These are phyloP conservation scores for Phaethon lepturus DNA, from an alignment of 2,113 vertebrate genomes.

Conservation along the genomic window DNA sequence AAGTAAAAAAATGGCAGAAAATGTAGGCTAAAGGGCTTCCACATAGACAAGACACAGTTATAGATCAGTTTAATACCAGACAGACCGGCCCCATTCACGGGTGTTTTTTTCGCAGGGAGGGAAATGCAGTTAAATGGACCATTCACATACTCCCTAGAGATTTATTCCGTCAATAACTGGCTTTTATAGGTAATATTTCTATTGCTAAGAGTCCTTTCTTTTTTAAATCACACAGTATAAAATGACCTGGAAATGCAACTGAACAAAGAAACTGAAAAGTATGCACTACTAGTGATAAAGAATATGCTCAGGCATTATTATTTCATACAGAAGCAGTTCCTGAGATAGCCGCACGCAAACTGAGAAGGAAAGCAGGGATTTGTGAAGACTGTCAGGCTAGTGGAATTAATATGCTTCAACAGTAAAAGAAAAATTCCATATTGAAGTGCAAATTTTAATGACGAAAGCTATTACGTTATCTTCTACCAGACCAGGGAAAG, in stretches of 20 bases:
- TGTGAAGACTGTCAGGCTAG: not conserved
- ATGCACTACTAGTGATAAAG: rapidly evolving
- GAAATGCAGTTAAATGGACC: not conserved
- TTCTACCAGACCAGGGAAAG: not conserved
- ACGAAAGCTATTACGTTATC: not conserved
- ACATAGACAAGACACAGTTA: not conserved
- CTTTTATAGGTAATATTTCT: not conserved
- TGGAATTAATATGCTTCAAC: not conserved
- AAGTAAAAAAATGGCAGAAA: not conserved
- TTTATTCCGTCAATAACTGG: not conserved
- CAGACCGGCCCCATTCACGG: not conserved
- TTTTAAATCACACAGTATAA: not conserved
- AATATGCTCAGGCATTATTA: not conserved
- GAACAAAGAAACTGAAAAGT: not conserved
- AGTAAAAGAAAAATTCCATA: not conserved
- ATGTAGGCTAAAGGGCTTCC: rapidly evolving
- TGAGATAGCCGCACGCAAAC: not conserved
- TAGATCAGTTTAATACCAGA: not conserved
- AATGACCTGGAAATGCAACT: not conserved
- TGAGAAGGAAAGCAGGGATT: not conserved
- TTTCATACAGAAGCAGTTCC: not conserved
- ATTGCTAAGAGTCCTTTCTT: not conserved
- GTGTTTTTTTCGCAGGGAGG: not conserved
- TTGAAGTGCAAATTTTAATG: not conserved
- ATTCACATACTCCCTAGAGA: not conserved